Conservation (phyloP, 2,113 vertebrate species). For the Panurus biarmicus region DNA sequence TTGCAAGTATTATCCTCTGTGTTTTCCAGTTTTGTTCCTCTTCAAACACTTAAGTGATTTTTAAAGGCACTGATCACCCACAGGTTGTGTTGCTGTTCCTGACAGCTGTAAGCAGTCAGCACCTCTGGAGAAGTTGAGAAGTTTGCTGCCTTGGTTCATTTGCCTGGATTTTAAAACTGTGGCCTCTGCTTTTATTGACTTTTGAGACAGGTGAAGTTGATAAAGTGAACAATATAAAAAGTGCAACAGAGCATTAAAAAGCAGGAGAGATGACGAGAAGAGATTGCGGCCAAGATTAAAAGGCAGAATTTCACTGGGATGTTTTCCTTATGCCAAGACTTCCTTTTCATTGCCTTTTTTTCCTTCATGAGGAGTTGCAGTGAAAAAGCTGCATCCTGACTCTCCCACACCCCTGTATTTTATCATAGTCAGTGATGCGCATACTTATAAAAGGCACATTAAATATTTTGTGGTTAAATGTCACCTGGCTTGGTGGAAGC, state of each 20-base stretch:
- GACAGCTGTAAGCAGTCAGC: background rate
- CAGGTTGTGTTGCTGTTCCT: background rate
- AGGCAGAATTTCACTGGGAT: conserved; percentile 8
- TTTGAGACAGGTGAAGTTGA: conserved; percentile 35
- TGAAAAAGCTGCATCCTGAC: conserved; percentile 30
- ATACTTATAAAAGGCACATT: conserved; percentile 11
- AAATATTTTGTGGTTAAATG: conserved; percentile 9
- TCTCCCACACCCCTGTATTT: conserved; percentile 30
- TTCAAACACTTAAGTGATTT: background rate
- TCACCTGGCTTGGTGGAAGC: background rate
- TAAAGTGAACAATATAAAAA: conserved; percentile 26
- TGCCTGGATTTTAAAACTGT: background rate
- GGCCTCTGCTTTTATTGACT: conserved; percentile 1
- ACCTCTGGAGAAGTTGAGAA: background rate
- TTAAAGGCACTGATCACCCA: background rate
- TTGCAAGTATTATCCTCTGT: background rate
- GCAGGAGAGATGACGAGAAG: background rate
- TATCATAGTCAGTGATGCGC: background rate
- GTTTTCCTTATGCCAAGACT: conserved; percentile 21
- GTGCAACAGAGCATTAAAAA: conserved; percentile 16
- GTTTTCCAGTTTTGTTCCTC: background rate
- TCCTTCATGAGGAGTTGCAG: background rate
- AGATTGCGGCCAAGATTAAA: conserved; percentile 13
- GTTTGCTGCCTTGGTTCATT: background rate
- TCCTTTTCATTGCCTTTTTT: conserved; percentile 18